Percentiles rank a stretch among this genome's conserved stretches.
These are phyloP conservation scores for Xanthorhoe spadicearia DNA, from an alignment of 2,888 invertebrate species.

Conservation along the genomic window DNA sequence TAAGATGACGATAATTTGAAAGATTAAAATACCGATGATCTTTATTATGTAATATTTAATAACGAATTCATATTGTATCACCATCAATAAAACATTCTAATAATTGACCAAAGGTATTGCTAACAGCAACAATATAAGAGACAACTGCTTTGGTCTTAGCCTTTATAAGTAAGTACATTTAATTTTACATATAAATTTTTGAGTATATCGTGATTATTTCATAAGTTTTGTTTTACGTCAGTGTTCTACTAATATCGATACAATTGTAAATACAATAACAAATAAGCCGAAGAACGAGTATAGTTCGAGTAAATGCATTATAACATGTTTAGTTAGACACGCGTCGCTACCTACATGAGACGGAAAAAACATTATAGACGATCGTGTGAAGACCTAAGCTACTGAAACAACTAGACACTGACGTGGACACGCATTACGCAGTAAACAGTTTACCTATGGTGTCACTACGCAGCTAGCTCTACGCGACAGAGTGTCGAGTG, in stretches of 20 bases:
- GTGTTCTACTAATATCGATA: conserved; percentile 57
- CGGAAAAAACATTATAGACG: conserved; percentile 55
- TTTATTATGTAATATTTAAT: conserved; percentile 64
- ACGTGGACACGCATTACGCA: conserved; percentile 60
- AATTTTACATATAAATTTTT: conserved; percentile 66
- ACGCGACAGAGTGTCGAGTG: conserved; percentile 68
- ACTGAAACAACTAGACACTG: conserved; percentile 76
- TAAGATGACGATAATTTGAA: conserved; percentile 45
- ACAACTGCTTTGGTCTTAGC: conserved; percentile 79
- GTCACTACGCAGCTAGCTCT: conserved; percentile 72
- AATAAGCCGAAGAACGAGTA: conserved; percentile 61
- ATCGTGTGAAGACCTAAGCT: conserved; percentile 59
- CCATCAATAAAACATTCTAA: conserved; percentile 76
- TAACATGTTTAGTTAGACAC: conserved; percentile 48
- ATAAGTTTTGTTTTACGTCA: conserved; percentile 56
- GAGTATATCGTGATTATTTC: conserved; percentile 58
- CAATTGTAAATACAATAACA: conserved; percentile 64
- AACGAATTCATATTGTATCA: conserved; percentile 70
- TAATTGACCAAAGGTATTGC: conserved; percentile 84
- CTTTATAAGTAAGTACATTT: conserved; percentile 76
- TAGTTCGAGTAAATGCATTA: conserved; percentile 68
- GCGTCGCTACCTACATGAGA: conserved; percentile 59
- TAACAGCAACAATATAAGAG: conserved; percentile 75
- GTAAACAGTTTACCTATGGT: conserved; percentile 12
- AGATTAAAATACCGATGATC: conserved; percentile 67